Conservation (phyloP, 2,888 invertebrate genomes). For the Drosophila neotestacea region DNA sequence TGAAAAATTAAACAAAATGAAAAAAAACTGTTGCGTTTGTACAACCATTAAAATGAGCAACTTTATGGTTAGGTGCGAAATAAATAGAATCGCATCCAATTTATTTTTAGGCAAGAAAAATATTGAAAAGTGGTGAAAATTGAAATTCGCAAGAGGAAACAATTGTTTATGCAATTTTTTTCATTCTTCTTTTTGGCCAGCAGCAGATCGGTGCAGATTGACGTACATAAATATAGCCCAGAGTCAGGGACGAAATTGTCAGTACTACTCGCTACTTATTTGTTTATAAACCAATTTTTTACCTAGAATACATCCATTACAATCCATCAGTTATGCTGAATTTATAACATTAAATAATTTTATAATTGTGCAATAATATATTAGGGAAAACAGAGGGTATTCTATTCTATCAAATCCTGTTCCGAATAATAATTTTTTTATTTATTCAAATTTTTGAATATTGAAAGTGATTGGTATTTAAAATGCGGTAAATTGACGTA, state of each 20-base stretch:
- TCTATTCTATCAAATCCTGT: constrained; percentile 1
- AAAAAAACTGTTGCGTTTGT: constrained; percentile 27
- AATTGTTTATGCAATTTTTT: constrained; percentile 64
- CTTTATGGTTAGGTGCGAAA: constrained; percentile 76
- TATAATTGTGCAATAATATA: background rate
- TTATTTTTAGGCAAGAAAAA: constrained; percentile 48
- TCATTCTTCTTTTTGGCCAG: constrained; percentile 25
- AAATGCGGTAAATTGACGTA: constrained; percentile 1
- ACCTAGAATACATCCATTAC: background rate
- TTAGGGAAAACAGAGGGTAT: background rate
- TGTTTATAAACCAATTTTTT: background rate
- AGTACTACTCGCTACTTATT: background rate
- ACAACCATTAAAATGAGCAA: constrained; percentile 62
- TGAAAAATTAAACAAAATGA: constrained; percentile 36
- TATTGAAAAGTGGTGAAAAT: constrained; percentile 49
- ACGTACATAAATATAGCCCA: constrained; percentile 39
- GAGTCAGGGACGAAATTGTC: constrained; percentile 7
- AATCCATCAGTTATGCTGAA: constrained; percentile 3
- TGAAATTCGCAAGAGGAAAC: constrained; percentile 56
- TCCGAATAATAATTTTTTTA: background rate
- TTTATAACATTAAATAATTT: background rate
- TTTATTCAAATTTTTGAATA: background rate
- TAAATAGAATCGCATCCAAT: constrained; percentile 58
- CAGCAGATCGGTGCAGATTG: constrained; percentile 21
- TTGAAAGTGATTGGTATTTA: constrained; percentile 1